Evolutionary conservation across 1,140 invertebrate genomes (phyloP).

Genomic region (Lasaia peninsularis): DNA sequence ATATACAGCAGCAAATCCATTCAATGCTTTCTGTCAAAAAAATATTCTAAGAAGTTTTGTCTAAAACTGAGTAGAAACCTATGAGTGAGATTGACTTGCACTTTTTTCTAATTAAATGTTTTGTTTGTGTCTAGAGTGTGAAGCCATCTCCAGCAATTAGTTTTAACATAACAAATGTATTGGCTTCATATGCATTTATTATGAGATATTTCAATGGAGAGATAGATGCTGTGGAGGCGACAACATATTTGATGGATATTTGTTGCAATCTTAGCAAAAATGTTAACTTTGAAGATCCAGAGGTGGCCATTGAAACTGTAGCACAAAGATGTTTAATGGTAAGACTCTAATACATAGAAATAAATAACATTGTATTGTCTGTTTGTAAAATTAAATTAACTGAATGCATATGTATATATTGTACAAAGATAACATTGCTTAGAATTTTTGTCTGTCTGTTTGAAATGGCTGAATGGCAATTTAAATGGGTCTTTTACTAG

Average conservation of each 20-base stretch:
- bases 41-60: too few species aligned
- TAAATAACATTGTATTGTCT: too few species aligned
- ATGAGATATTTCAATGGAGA: slow-evolving; percentile 85
- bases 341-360: slow-evolving; percentile 27
- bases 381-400: too few species aligned
- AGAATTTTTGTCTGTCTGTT: too few species aligned
- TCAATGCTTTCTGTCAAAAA: too few species aligned
- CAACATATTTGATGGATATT: slow-evolving; percentile 77
- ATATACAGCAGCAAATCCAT: too few species aligned
- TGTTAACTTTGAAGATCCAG: slow-evolving; percentile 79
- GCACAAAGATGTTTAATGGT: slow-evolving; percentile 78
- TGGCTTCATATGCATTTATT: slow-evolving; percentile 82
- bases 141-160: slow-evolving; percentile 80
- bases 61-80: too few species aligned
- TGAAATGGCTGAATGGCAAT: too few species aligned
- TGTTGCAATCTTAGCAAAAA: slow-evolving; percentile 80
- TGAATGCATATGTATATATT: too few species aligned
- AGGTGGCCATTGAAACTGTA: slow-evolving; percentile 81
- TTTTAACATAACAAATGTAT: slow-evolving; percentile 84
- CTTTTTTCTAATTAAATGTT: not conserved
- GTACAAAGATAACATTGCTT: too few species aligned
- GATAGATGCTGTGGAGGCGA: slow-evolving; percentile 79
- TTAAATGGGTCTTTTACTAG: too few species aligned
- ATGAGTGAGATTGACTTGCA: too few species aligned
- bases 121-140: slow-evolving; percentile 77